A percentile compares a stretch with the other conserved stretches of the same genome.
These are phyloP conservation scores for Lepidonotus clava DNA, from an alignment of 2,888 invertebrate species.

Conservation along the genomic window DNA sequence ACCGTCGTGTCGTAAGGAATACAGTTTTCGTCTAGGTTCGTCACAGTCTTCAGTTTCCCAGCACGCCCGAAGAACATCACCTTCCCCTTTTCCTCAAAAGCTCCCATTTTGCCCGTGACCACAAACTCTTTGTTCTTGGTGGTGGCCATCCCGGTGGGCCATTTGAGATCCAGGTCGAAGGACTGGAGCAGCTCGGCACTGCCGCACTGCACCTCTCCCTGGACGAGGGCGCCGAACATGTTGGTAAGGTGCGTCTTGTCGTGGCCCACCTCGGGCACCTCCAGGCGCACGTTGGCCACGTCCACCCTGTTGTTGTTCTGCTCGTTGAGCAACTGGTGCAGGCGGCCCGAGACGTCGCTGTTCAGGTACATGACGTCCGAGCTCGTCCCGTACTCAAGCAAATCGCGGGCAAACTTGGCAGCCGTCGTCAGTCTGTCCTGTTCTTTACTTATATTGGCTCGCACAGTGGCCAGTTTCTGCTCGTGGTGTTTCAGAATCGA, in stretches of 20 bases:
- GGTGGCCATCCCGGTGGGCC: conserved; percentile 59
- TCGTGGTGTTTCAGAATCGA: conserved; percentile 29
- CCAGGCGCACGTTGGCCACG: conserved; percentile 55
- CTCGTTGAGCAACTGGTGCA: conserved; percentile 53
- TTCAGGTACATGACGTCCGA: conserved; percentile 56
- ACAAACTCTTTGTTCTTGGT: conserved; percentile 55
- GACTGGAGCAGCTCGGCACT: conserved; percentile 49
- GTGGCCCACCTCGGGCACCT: conserved; percentile 58
- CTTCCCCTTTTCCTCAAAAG: conserved; percentile 58
- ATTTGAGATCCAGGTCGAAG: conserved; percentile 59
- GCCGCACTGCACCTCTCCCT: conserved; percentile 58
- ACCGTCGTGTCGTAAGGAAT: conserved; percentile 54
- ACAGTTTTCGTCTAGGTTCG: conserved; percentile 47
- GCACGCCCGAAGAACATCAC: conserved; percentile 54
- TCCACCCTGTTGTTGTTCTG: conserved; percentile 42
- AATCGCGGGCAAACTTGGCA: conserved; percentile 5
- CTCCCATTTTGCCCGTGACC: conserved; percentile 60
- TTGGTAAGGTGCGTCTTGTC: conserved; percentile 56
- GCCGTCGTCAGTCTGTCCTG: not conserved
- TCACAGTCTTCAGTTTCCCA: conserved; percentile 39
- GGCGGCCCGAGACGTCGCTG: conserved; percentile 55
- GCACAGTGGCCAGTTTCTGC: not conserved
- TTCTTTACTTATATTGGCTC: not conserved
- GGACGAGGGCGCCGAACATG: conserved; percentile 57
- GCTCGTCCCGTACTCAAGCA: conserved; percentile 48